Percentiles rank a stretch among this genome's conserved stretches.
Conservation (phyloP, 2,797 vertebrate genomes). For the Sebastes taczanowskii region DNA sequence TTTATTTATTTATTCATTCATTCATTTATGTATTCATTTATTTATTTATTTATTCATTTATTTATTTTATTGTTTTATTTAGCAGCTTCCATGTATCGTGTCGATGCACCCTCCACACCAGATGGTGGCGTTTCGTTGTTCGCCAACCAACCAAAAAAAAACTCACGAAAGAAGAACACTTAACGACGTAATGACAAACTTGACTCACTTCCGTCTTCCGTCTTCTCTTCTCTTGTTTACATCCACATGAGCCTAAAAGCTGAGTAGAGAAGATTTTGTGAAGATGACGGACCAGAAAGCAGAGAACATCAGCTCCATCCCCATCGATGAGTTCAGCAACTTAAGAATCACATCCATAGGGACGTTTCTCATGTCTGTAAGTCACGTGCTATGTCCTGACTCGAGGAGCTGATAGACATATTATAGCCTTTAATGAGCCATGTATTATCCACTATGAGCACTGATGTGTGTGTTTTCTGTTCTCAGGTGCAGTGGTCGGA, state of each 20-base stretch:
- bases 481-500: constrained; percentile 92
- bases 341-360: constrained; percentile 83
- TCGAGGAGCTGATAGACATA: neutral
- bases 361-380: constrained; percentile 85
- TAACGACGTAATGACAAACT: constrained; percentile 36
- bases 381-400: constrained; percentile 17
- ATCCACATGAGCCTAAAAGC: neutral
- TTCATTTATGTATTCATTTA: accelerated
- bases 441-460: accelerated
- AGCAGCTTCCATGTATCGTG: no score
- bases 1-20: accelerated
- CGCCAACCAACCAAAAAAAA: neutral
- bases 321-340: constrained; percentile 81
- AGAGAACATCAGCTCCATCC: constrained; percentile 74
- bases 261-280: neutral
- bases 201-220: constrained; percentile 27
- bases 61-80: no score
- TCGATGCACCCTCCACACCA: neutral
- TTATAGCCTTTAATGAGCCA: neutral
- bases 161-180: neutral
- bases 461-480: neutral
- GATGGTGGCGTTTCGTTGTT: neutral
- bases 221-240: constrained; percentile 28
- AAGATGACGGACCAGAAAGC: constrained; percentile 76
- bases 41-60: no score